Percentiles rank a stretch among this genome's conserved stretches.
Evolutionary conservation across 2,888 invertebrate species (phyloP).

Genomic region (Timandra comae): DNA sequence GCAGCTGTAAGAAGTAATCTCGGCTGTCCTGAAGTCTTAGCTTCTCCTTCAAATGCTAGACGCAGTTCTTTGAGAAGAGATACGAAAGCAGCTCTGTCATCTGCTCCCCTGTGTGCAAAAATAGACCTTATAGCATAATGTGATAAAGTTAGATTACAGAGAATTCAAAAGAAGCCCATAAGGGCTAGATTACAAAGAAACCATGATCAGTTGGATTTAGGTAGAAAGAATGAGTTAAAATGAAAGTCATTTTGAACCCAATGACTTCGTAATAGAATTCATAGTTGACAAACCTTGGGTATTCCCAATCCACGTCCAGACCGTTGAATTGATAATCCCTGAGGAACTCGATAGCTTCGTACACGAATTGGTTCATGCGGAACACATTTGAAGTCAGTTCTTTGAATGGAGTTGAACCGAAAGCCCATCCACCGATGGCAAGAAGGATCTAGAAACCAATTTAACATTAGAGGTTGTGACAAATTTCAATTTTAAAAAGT

Average conservation of each 20-base stretch:
- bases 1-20: conserved; percentile 89
- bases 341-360: conserved; percentile 94
- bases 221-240: too few species aligned
- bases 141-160: too few species aligned
- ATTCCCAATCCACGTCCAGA: conserved; percentile 96
- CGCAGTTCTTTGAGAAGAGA: conserved; percentile 91
- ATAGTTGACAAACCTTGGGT: conserved; percentile 84
- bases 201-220: too few species aligned
- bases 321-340: conserved; percentile 95
- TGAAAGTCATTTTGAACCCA: too few species aligned
- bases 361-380: conserved; percentile 96
- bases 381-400: conserved; percentile 93
- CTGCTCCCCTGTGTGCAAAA: conserved; percentile 80
- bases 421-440: conserved; percentile 97
- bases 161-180: too few species aligned
- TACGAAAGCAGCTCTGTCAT: conserved; percentile 90
- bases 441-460: conserved; percentile 82
- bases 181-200: too few species aligned
- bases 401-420: conserved; percentile 96
- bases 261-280: too few species aligned
- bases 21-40: conserved; percentile 90
- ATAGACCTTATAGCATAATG: background rate
- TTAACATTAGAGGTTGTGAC: too few species aligned
- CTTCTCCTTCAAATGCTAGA: conserved; percentile 93
- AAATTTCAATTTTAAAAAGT: too few species aligned